Percentiles rank a stretch among this genome's conserved stretches.
Evolutionary conservation across 2,888 invertebrate species (phyloP).

Genomic region (Leucophora obtusa): DNA sequence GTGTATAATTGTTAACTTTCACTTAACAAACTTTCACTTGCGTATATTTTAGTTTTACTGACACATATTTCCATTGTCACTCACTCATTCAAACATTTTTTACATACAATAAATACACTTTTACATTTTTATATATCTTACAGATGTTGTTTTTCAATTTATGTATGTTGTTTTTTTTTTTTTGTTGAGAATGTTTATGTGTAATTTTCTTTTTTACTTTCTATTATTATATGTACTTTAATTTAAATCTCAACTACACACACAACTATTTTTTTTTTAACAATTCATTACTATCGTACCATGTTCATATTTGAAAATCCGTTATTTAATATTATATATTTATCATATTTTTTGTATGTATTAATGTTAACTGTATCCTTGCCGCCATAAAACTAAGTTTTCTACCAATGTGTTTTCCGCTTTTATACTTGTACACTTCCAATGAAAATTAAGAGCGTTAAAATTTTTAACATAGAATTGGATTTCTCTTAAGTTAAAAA

Average conservation of each 20-base stretch:
- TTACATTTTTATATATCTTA: background rate
- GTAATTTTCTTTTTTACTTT: background rate
- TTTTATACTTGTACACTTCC: constrained; percentile 53
- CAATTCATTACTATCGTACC: background rate
- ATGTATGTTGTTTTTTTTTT: background rate
- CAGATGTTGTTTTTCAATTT: background rate
- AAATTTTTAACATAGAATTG: background rate
- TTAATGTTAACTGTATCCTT: constrained; percentile 43
- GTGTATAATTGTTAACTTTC: constrained; percentile 8
- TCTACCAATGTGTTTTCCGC: background rate
- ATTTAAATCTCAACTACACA: background rate
- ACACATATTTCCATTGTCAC: background rate
- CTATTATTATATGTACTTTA: background rate
- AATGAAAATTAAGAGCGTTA: constrained; percentile 23
- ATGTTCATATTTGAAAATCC: constrained; percentile 5
- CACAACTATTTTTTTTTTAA: background rate
- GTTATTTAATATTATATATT: background rate
- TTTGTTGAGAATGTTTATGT: background rate
- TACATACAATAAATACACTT: constrained; percentile 10
- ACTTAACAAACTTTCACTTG: background rate
- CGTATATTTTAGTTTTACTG: constrained; percentile 6
- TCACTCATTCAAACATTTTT: background rate
- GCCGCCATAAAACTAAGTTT: constrained; percentile 53
- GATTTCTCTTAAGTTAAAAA: no score
- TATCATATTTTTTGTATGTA: background rate